A percentile compares a stretch with the other conserved stretches of the same genome.
phyloP scores from a whole-genome alignment of 1,140 invertebrate species.

The Microplitis mediator region DNA sequence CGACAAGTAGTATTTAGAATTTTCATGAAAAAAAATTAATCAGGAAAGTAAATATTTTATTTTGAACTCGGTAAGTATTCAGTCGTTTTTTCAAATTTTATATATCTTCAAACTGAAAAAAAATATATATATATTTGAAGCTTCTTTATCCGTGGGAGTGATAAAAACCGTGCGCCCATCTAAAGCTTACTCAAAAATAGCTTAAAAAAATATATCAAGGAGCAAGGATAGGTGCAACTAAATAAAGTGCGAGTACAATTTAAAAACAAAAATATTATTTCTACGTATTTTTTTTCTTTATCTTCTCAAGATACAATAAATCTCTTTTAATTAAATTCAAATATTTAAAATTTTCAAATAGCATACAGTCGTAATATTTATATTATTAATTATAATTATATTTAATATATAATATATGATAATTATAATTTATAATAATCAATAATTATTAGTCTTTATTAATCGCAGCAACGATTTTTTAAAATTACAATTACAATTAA shows the following conservation, averaged over 20 bases:
- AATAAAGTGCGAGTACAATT: slow-evolving; percentile 37
- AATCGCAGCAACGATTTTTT: not conserved
- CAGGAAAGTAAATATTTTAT: too few relatives aligned
- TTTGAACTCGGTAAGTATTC: too few relatives aligned
- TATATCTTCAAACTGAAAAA: too few relatives aligned
- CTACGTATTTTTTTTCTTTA: slow-evolving; percentile 35
- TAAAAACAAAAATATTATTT: slow-evolving; percentile 54
- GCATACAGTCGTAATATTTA: slow-evolving; percentile 35
- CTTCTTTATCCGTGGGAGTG: too few relatives aligned
- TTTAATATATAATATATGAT: not conserved
- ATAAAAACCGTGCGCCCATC: too few relatives aligned
- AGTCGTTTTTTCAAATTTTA: too few relatives aligned
- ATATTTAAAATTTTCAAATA: slow-evolving; percentile 32
- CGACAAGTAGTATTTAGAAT: too few relatives aligned
- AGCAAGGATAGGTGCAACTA: slow-evolving; percentile 28
- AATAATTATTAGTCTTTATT: slow-evolving; percentile 8
- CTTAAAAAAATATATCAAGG: not conserved
- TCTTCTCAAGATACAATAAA: slow-evolving; percentile 32
- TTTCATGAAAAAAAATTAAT: too few relatives aligned
- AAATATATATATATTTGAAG: too few relatives aligned
- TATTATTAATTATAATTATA: not conserved
- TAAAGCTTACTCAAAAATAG: not conserved
- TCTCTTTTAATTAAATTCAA: slow-evolving; percentile 33
- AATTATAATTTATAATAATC: slow-evolving; percentile 7
- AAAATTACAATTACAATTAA: not conserved